Evolutionary conservation across 2,797 vertebrate genomes (phyloP), one percentile per base, ranked within the genome.

Genomic region (Eleutherodactylus coqui): DNA sequence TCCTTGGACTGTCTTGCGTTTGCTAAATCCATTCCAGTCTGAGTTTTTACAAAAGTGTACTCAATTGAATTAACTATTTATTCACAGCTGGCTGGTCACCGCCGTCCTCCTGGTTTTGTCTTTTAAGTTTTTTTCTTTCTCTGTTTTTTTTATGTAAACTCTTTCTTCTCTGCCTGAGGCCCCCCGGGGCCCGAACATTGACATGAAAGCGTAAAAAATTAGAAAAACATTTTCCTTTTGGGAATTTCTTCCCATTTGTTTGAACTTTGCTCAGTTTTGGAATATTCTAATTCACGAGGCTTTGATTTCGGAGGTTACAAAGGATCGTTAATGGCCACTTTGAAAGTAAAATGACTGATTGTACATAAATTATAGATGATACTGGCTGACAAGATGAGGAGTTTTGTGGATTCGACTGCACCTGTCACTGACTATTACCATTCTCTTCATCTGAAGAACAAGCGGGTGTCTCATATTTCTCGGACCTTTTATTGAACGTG

Each of bases 31-130:
- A 5, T 87, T 80, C 75, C 82, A 45, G 60, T 82, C 73, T 90
- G 67, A 84, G 80, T 62, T 83, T 88, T 81, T 88, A 85, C 73
- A 87, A 90, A 90, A 90, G 82, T 82, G 83, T 87, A 88, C 75
- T 84, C 86, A 76, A 87, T 87, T 89, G 85, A 84, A 90, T 89
- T 88, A 91, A 78, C 70, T 84, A 75, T 86, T 84, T 53, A 88
- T 67, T 83, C 87, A 79, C 81, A 90, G 82, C 70, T 67, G 77
- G 73, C 67, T 70, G 86, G 64, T 82, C 58, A 88, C 76, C 29
- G 70, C 78, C 47, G 53, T 76, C 80, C 64, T 73, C 67, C 34
- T 79, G 36, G 24, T 36, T 81, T 62, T 64, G 77, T 70, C 72
- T 87, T 87, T 81, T 81, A 84, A 55, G 67, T 60, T 80, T 79